Conservation (phyloP, 2,888 invertebrate genomes). For the Campoplex capitator region DNA sequence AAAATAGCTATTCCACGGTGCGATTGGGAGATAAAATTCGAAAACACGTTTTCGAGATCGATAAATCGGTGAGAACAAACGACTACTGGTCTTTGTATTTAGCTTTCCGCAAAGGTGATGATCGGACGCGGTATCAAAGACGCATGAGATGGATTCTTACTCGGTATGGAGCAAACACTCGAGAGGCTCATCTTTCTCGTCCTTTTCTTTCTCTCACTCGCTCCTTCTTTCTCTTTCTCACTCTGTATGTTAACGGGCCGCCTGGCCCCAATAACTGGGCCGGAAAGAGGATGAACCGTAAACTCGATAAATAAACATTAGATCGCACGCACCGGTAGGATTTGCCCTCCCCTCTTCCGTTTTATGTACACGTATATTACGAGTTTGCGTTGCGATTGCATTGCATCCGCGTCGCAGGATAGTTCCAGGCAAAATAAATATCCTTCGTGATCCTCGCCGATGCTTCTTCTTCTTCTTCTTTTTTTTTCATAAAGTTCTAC, state of each 20-base stretch:
- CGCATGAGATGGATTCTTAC: conserved; percentile 43
- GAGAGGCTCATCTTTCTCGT: conserved; percentile 30
- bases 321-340: conserved; percentile 61
- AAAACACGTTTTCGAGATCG: conserved; percentile 25
- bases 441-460: conserved; percentile 30
- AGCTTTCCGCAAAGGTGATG: neutral
- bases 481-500: conserved; percentile 21
- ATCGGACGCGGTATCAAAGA: conserved; percentile 52
- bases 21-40: conserved; percentile 42
- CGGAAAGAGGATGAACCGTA: conserved; percentile 80
- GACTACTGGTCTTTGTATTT: conserved; percentile 36
- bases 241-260: conserved; percentile 62
- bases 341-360: neutral
- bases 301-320: conserved; percentile 81
- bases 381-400: neutral
- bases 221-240: neutral
- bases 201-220: conserved; percentile 5
- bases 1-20: neutral
- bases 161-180: conserved; percentile 31
- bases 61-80: conserved; percentile 30
- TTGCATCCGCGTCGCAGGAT: conserved; percentile 22
- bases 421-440: conserved; percentile 18
- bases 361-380: neutral
- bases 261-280: conserved; percentile 76
- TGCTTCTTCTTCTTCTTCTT: conserved; percentile 16